Evolutionary conservation across 1,140 invertebrate genomes (phyloP).

Genomic region (Macrobrachium rosenbergii): DNA sequence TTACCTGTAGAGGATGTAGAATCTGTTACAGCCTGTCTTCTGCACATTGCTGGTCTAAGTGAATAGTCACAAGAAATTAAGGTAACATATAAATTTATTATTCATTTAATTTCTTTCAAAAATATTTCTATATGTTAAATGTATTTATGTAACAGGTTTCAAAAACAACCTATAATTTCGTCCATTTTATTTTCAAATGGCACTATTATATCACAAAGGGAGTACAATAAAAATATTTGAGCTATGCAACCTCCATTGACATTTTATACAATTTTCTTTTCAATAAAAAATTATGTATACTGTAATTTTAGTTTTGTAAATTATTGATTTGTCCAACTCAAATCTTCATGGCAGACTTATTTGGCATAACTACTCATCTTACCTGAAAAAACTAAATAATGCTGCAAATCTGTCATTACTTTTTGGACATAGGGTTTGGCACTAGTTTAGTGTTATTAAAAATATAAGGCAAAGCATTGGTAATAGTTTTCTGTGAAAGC

Average conservation of each 20-base stretch:
- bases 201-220: slow-evolving; percentile 55
- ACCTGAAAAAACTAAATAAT: slow-evolving; percentile 13
- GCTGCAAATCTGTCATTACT: slow-evolving; percentile 9
- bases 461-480: no score
- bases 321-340: slow-evolving; percentile 29
- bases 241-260: slow-evolving; percentile 50
- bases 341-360: slow-evolving; percentile 31
- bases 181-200: slow-evolving; percentile 56
- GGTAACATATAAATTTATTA: slow-evolving; percentile 1
- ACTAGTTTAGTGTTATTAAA: background rate
- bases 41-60: background rate
- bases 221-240: slow-evolving; percentile 50
- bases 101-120: no score
- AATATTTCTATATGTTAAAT: no score
- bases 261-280: slow-evolving; percentile 13
- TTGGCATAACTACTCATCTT: slow-evolving; percentile 39
- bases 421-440: slow-evolving; percentile 2
- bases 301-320: background rate
- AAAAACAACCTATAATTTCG: slow-evolving; percentile 7
- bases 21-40: background rate
- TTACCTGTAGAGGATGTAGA: background rate
- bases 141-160: background rate
- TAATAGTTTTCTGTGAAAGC: no score
- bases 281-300: background rate
- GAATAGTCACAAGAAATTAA: background rate